Percentiles rank a stretch among this genome's conserved stretches.
These are phyloP conservation scores for Etheostoma perlongum DNA, from an alignment of 2,797 vertebrate genomes.

Conservation along the genomic window DNA sequence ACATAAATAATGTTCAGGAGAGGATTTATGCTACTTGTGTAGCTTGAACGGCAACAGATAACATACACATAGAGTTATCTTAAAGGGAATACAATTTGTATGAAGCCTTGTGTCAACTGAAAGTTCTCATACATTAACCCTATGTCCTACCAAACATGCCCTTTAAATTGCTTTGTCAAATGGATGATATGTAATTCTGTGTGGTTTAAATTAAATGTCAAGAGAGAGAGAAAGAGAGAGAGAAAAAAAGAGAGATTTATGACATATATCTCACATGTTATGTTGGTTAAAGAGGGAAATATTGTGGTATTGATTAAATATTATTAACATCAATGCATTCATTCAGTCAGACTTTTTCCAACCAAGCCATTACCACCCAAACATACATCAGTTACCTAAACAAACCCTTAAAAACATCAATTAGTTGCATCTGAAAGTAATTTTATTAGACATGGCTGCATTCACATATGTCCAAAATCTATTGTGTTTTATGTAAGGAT, in stretches of 20 bases:
- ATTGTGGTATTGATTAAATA: neutral
- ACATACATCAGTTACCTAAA: neutral
- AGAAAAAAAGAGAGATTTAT: neutral
- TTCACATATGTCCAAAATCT: neutral
- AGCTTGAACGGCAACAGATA: constrained; percentile 29
- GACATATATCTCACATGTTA: neutral
- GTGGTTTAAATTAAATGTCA: neutral
- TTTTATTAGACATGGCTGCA: neutral
- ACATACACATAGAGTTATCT: constrained; percentile 22
- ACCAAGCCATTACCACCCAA: neutral
- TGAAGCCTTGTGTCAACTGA: constrained; percentile 14
- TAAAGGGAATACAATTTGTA: constrained; percentile 8
- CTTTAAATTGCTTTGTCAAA: constrained; percentile 24
- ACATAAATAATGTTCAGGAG: constrained; percentile 56
- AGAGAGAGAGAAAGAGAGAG: neutral
- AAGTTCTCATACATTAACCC: neutral
- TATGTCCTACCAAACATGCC: constrained; percentile 14
- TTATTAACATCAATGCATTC: neutral
- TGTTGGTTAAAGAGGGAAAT: neutral
- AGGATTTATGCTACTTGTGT: constrained; percentile 26
- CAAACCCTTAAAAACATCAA: neutral
- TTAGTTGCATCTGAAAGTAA: neutral
- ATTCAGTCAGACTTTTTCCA: constrained; percentile 8
- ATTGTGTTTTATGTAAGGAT: neutral
- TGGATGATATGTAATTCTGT: constrained; percentile 14